Base-by-base conservation (phyloP, 2,797 vertebrate species). In the Furcifer pardalis region DNA sequence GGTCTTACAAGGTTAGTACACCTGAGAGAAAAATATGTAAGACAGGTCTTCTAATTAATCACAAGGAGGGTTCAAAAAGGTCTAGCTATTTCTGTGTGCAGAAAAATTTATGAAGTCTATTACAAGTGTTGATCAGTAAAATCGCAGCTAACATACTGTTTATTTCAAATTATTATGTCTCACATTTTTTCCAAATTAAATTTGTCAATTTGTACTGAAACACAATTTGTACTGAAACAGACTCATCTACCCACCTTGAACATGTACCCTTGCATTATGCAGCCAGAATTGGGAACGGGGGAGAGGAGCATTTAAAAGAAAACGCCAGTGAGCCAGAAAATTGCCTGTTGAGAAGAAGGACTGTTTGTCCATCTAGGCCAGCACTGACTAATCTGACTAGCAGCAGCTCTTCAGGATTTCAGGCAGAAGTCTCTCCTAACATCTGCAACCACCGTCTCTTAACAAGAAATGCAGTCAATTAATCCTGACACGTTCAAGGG, bases 21-120 rank as follows among this genome's bases (percentile, higher is more conserved):
- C 91, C 94, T 94, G 92, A 96, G 93, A 96, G 93, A 93, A 96
- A 94, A 95, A 90, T 93, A 91, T 94, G 89, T 93, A 93, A 95
- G 86, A 94, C 85, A 86, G 88, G 79, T 82, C 95, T 95, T 90
- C 89, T 95, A 95, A 95, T 95, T 95, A 95, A 94, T 96, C 93
- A 94, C 93, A 89, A 77, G 77, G 94, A 94, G 89, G 88, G 92
- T 95, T 96, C 91, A 89, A 86, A 82, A 92, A 94, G 92, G 91
- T 94, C 91, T 90, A 90, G 77, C 84, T 94, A 72, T 94, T 94
- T 95, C 90, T 90, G 71, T 93, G 90, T 94, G 87, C 80, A 73
- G 81, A 92, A 92, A 89, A 93, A 95, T 92, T 94, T 94, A 90
- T 92, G 80, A 89, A 88, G 49, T 68, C 60, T 84, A 6, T 90